Evolutionary conservation across 30 jellyfish, hydroid and myxozoan species (phyloP).

Genomic region (Turritopsis rubra): DNA sequence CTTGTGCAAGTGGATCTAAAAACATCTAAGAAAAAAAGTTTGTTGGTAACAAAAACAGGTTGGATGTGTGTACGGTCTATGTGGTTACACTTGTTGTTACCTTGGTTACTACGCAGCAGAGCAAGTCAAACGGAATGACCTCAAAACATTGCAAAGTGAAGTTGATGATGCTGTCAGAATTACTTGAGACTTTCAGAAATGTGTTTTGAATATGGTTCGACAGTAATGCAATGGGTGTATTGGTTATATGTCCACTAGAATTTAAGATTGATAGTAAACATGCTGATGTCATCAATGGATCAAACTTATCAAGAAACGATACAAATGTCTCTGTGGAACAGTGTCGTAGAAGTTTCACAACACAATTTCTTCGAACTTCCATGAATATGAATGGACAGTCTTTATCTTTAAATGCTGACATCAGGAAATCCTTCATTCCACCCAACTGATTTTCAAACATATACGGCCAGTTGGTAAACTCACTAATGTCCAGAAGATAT

Average conservation of each 20-base stretch:
- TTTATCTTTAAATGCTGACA: constrained; percentile 4
- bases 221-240: constrained; percentile 51
- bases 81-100: no score
- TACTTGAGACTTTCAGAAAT: constrained; percentile 2
- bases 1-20: constrained; percentile 40
- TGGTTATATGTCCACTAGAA: constrained; percentile 38
- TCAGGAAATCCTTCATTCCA: constrained; percentile 32
- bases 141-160: constrained; percentile 52
- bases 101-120: constrained; percentile 42
- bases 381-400: constrained; percentile 31
- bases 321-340: constrained; percentile 40
- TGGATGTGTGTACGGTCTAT: no score
- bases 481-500: constrained; percentile 44
- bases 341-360: constrained; percentile 35
- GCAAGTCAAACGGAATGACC: constrained; percentile 46
- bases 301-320: constrained; percentile 19
- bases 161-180: constrained; percentile 15
- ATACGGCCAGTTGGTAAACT: constrained; percentile 59
- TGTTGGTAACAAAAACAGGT: no score
- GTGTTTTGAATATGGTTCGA: constrained; percentile 40
- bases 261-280: constrained; percentile 43
- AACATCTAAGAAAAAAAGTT: constrained; percentile 32
- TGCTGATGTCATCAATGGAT: constrained; percentile 42
- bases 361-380: constrained; percentile 32
- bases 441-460: constrained; percentile 62